phyloP scores from a whole-genome alignment of 2,797 vertebrate species.

The Spea hammondii region DNA sequence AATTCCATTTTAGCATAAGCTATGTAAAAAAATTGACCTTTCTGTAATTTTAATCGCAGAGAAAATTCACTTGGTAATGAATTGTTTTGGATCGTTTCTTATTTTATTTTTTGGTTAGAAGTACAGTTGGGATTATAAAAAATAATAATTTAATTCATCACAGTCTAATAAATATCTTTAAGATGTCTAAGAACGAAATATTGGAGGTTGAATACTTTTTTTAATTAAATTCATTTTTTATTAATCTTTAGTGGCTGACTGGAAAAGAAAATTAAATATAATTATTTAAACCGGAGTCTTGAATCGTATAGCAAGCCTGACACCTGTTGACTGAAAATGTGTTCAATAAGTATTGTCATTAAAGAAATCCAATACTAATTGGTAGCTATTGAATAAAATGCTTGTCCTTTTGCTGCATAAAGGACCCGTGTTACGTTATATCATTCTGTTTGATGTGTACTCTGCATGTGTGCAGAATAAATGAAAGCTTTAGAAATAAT shows the following conservation, averaged over 20 bases:
- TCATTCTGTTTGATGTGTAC: too few species aligned
- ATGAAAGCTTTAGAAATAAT: too few species aligned
- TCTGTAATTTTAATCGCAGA: slow-evolving; percentile 26
- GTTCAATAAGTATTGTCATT: slow-evolving; percentile 6
- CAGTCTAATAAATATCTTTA: slow-evolving; percentile 46
- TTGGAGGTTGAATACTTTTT: slow-evolving; percentile 39
- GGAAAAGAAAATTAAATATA: slow-evolving; percentile 2
- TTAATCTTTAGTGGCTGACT: slow-evolving; percentile 39
- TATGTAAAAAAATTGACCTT: slow-evolving; percentile 33
- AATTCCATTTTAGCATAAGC: slow-evolving; percentile 17
- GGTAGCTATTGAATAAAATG: neutral
- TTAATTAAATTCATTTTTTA: slow-evolving; percentile 42
- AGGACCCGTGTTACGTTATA: too few species aligned
- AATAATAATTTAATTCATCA: slow-evolving; percentile 48
- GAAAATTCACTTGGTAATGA: slow-evolving; percentile 34
- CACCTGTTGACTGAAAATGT: slow-evolving; percentile 64
- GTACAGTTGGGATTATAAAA: slow-evolving; percentile 34
- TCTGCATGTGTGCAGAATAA: too few species aligned
- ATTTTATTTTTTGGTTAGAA: slow-evolving; percentile 29
- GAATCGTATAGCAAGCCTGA: slow-evolving; percentile 63
- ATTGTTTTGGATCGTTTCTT: slow-evolving; percentile 27
- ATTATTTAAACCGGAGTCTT: slow-evolving; percentile 28
- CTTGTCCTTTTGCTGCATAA: too few species aligned
- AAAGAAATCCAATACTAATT: neutral
- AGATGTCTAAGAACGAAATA: slow-evolving; percentile 40